Base-by-base conservation (phyloP, 1,140 invertebrate genomes). In the Leguminivora glycinivorella region DNA sequence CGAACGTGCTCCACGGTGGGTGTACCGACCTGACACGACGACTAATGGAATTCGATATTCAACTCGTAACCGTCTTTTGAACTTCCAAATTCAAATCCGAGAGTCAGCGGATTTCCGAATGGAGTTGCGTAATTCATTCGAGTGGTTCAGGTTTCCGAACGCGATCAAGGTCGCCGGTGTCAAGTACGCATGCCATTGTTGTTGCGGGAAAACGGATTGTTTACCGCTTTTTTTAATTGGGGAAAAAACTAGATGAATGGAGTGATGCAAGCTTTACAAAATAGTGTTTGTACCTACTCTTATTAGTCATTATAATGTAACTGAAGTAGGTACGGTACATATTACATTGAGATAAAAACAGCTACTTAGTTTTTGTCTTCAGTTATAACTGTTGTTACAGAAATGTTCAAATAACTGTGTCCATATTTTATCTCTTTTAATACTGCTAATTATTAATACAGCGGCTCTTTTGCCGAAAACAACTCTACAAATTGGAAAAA, bases 91-190 rank as follows among this genome's bases (percentile, higher is more conserved):
- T 67, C 52, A 17, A 68, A 40, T 25, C 12, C 43, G 17, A 66
- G 69, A 72, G 73, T 78, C 79, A 75, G 58, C 78, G 81, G 79
- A 83, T 81, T 79, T 85, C 78, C 80, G 81, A 81, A 63, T 70
- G 52, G 58, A 67, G 72, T 79, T 75, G 70, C 69, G 58, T 72
- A 47, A 72, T 63, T 52, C 47, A 63, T 63, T 63, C n/a, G 26
- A 63, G 7, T 63, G 58, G 58, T 29, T 31, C 58, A 63, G 26
- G 58, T 63, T 63, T 63, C 58, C 26, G 58, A 63, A 63, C 58
- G 24, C 25, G 47, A 52, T 52, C 58, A 63, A 63, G 58, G 58
- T 63, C 58, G 26, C n/a, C 58, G 58, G 47, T 52, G 47, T 52
- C 47, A 52, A 52, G 47, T 52, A 52, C 47, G n/a, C 47, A 52